These are phyloP conservation scores for Cinclus mexicanus DNA, from an alignment of 2,113 vertebrate species.

Conservation along the genomic window DNA sequence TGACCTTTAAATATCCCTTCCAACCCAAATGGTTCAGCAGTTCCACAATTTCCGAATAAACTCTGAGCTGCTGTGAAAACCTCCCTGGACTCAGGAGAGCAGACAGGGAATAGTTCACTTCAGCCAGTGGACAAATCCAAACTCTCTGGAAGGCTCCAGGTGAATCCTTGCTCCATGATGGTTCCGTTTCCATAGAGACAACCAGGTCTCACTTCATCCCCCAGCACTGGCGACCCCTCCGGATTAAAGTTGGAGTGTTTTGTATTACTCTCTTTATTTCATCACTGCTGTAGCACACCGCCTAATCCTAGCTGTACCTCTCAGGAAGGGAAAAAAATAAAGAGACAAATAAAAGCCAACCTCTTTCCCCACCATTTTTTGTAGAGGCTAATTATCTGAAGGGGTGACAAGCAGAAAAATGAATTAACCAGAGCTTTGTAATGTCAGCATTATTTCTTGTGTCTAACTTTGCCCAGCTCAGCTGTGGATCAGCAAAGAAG, in stretches of 20 bases:
- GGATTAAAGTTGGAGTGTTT: constrained; percentile 58
- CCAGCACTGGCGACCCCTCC: not conserved
- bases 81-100: not conserved
- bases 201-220: constrained; percentile 52
- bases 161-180: constrained; percentile 59
- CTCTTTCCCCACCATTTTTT: constrained; percentile 37
- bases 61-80: not conserved
- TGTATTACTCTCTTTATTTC: constrained; percentile 34
- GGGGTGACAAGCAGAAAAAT: constrained; percentile 62
- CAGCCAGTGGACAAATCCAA: not conserved
- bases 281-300: not conserved
- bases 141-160: constrained; percentile 44
- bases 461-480: constrained; percentile 66
- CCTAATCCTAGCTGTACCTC: constrained; percentile 50
- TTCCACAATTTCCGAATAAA: not conserved
- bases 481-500: constrained; percentile 56
- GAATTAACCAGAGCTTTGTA: constrained; percentile 59
- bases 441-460: constrained; percentile 63
- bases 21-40: fast-evolving
- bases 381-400: constrained; percentile 68
- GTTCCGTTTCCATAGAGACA: constrained; percentile 75
- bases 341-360: constrained; percentile 9
- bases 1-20: not conserved
- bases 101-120: not conserved
- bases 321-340: not conserved